Evolutionary conservation across 2,113 vertebrate genomes (phyloP).

Genomic region (Strigops habroptila): DNA sequence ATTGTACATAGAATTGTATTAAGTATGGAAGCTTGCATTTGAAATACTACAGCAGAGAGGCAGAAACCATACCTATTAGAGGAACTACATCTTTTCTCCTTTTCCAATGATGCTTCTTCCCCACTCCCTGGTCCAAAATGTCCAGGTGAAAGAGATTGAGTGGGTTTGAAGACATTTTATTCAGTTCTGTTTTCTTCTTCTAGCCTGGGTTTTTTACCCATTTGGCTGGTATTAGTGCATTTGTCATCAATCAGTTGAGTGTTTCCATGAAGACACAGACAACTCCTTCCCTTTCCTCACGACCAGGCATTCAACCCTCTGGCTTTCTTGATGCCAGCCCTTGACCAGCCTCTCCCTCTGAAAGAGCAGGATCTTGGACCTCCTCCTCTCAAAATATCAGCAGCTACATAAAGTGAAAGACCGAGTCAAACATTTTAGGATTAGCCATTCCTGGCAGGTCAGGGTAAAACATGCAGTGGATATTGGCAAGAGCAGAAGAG

Average conservation of each 20-base stretch:
- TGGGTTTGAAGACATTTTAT: neutral
- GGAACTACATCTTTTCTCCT: neutral
- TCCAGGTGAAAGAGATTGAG: neutral
- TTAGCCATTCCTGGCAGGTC: neutral
- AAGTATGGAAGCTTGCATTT: neutral
- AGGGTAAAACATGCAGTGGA: neutral
- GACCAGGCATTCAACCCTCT: neutral
- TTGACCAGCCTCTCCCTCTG: neutral
- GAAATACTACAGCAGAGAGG: neutral
- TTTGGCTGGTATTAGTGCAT: neutral
- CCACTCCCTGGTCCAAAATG: neutral
- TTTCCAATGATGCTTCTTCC: neutral
- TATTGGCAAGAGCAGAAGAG: neutral
- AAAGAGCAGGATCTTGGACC: neutral
- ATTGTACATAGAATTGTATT: rapidly evolving
- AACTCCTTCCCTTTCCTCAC: neutral
- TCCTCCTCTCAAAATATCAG: neutral
- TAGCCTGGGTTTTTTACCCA: neutral
- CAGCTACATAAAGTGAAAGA: neutral
- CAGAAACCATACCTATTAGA: neutral
- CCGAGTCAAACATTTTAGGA: rapidly evolving
- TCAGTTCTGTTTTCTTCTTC: neutral
- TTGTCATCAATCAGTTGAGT: neutral
- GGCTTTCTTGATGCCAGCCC: neutral
- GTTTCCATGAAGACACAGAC: neutral